phyloP scores from a whole-genome alignment of 2,797 vertebrate species.

The Scleropages formosus region DNA sequence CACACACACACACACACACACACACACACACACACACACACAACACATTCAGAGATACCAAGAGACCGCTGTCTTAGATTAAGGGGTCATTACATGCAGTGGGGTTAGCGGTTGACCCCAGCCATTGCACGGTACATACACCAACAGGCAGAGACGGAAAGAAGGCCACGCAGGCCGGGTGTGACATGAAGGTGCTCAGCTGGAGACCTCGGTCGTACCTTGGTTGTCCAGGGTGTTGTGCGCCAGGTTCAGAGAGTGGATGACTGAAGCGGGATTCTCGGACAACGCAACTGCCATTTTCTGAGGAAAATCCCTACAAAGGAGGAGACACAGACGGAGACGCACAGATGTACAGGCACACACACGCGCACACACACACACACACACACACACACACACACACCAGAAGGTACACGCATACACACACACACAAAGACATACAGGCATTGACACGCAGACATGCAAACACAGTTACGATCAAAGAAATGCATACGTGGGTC shows the following conservation, averaged over 20 bases:
- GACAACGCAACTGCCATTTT: constrained; percentile 84
- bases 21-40: background rate
- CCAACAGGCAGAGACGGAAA: background rate
- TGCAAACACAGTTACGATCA: constrained; percentile 33
- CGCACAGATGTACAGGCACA: background rate
- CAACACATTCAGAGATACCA: background rate
- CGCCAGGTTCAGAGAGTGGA: constrained; percentile 85
- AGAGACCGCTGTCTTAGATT: background rate
- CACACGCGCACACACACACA: constrained; percentile 23
- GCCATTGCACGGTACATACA: background rate
- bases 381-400: constrained; percentile 1
- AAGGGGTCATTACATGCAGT: constrained; percentile 6
- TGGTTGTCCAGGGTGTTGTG: constrained; percentile 89
- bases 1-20: background rate
- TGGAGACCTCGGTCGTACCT: constrained; percentile 59
- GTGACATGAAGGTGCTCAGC: background rate
- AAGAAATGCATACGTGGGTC: too few species aligned
- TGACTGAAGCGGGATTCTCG: constrained; percentile 82
- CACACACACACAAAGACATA: constrained; percentile 1
- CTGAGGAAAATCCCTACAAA: constrained; percentile 81
- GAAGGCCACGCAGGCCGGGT: background rate
- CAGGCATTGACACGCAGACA: constrained; percentile 19
- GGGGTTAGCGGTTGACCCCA: background rate
- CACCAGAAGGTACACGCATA: constrained; percentile 27
- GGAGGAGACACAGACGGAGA: constrained; percentile 17